Conservation (phyloP, 2,888 invertebrate genomes). For the Parnassius smintheus region DNA sequence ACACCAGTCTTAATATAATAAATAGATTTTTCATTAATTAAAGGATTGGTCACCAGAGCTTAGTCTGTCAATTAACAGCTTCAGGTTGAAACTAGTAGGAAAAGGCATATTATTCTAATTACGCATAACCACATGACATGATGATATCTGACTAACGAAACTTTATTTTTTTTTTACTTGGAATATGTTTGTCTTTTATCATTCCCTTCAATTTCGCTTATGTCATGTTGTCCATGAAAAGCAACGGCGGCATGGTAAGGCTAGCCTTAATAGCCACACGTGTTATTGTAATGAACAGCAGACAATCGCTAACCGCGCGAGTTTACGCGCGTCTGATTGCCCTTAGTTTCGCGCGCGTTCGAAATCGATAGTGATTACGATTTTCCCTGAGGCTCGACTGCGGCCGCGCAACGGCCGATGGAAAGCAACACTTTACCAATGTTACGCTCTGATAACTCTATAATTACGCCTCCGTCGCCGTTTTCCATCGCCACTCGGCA, state of each 20-base stretch:
- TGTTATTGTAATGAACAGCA: constrained; percentile 52
- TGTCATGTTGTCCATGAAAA: not conserved
- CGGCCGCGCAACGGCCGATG: constrained; percentile 78
- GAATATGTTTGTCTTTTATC: too few relatives aligned
- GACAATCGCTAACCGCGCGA: constrained; percentile 34
- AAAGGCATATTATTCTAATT: too few relatives aligned
- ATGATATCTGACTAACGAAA: too few relatives aligned
- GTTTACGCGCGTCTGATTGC: constrained; percentile 47
- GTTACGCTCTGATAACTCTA: constrained; percentile 79
- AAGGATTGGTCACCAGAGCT: too few relatives aligned
- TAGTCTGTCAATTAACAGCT: too few relatives aligned
- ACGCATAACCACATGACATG: too few relatives aligned
- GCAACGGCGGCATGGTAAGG: not conserved
- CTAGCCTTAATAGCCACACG: constrained; percentile 37
- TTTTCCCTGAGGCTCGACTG: constrained; percentile 75
- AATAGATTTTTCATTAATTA: too few relatives aligned
- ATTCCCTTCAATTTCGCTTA: too few relatives aligned
- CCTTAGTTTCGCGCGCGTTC: constrained; percentile 59
- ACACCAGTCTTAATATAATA: too few relatives aligned
- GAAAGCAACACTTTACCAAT: constrained; percentile 80
- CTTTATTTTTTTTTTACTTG: too few relatives aligned
- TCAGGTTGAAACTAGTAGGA: too few relatives aligned
- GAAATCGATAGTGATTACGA: constrained; percentile 81
- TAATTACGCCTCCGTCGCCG: constrained; percentile 70
- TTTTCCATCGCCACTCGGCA: constrained; percentile 74